Evolutionary conservation across 2,888 invertebrate genomes (phyloP).

Genomic region (Andrena bicolor): DNA sequence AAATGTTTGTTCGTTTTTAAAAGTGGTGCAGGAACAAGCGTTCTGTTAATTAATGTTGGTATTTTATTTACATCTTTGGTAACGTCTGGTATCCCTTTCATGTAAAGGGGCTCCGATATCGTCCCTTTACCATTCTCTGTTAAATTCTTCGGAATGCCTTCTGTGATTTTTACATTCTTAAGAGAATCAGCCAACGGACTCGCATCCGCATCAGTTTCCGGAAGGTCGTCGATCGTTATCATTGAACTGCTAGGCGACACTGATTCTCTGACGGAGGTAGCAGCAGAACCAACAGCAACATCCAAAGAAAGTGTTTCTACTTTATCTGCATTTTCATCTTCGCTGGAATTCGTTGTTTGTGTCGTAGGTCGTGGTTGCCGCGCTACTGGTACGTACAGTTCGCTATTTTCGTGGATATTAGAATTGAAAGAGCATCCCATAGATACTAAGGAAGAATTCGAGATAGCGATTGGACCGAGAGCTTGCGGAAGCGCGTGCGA

Average conservation of each 20-base stretch:
- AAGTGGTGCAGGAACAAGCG: conserved; percentile 76
- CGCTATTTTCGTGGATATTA: conserved; percentile 16
- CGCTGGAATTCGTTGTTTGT: background rate
- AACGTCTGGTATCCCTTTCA: conserved; percentile 74
- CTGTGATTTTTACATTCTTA: conserved; percentile 13
- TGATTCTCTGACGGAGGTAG: conserved; percentile 29
- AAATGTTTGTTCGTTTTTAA: conserved; percentile 77
- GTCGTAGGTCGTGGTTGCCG: background rate
- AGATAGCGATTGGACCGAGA: conserved; percentile 27
- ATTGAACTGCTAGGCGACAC: conserved; percentile 55
- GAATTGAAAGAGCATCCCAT: conserved; percentile 9
- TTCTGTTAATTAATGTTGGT: conserved; percentile 75
- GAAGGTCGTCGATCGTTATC: conserved; percentile 70
- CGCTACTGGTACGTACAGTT: background rate
- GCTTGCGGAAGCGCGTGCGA: conserved; percentile 53
- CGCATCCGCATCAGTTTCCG: conserved; percentile 75
- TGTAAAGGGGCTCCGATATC: conserved; percentile 76
- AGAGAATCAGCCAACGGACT: conserved; percentile 56
- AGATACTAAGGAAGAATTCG: conserved; percentile 23
- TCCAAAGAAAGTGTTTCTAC: conserved; percentile 8
- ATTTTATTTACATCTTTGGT: conserved; percentile 77
- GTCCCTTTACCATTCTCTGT: conserved; percentile 22
- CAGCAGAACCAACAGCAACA: conserved; percentile 13
- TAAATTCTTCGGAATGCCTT: conserved; percentile 46
- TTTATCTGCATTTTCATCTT: conserved; percentile 23